Evolutionary conservation across 2,113 vertebrate species (phyloP), one percentile per base, ranked within the genome.

Genomic region (Esox niger): DNA sequence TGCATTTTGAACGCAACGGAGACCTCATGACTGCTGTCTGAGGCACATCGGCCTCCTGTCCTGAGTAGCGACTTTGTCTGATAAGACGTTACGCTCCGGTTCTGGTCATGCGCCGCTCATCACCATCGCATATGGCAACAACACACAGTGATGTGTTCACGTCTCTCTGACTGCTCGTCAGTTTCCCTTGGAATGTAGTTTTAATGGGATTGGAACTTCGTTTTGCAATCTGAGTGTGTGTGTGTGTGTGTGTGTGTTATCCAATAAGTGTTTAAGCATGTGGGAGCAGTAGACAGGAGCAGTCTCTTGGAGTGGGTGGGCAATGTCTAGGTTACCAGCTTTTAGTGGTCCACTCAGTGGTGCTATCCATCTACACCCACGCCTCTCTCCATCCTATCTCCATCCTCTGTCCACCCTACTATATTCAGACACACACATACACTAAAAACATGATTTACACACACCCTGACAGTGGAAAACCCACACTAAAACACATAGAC

Each of bases 11-110:
- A 86, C 54, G 43, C 66, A 70, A 86, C 78, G 64, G 58, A 79
- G 87, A 84, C 76, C 89, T 86, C 83, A 86, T 89, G 89, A 90
- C 88, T 86, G 79, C 62, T 67, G 70, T 73, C 76, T 30, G 64
- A 69, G 81, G 74, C 74, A 49, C 3, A 15, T 17, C 38, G 3
- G 64, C 46, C 7, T 30, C 46, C 25, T 17, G 68, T 69, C 74
- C 78, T 88, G 81, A 86, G 84, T 78, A 79, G 78, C 26, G 70
- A 85, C 86, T 89, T 88, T 89, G 85, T 89, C 75, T 69, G 69
- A 81, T 83, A 79, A 85, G 81, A 84, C 76, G 83, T 85, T 81
- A 84, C 56, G 71, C 82, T 84, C 77, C 81, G 75, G 87, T 86
- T 86, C 65, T 58, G 87, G 86, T 90, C 83, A 88, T 81, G 81